phyloP scores from a whole-genome alignment of 2,888 invertebrate species.

The Nysson spinosus region DNA sequence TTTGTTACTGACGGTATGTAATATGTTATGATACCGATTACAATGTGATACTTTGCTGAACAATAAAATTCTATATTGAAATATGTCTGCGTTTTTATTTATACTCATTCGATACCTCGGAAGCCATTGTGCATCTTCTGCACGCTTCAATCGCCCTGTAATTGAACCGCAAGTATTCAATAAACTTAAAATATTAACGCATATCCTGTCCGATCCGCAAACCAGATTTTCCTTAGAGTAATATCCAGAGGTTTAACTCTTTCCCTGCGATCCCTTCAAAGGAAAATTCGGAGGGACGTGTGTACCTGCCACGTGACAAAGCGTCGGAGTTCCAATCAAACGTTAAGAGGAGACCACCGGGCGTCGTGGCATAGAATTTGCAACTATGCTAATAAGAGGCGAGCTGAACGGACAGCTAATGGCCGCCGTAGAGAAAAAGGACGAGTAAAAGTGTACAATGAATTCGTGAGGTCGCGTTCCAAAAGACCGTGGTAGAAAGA shows the following conservation, averaged over 20 bases:
- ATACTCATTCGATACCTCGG: no score
- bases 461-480: slow-evolving; percentile 69
- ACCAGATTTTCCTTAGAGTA: neutral
- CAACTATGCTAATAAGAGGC: slow-evolving; percentile 65
- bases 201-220: neutral
- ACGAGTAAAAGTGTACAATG: slow-evolving; percentile 67
- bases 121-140: no score
- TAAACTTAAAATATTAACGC: no score
- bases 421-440: slow-evolving; percentile 55
- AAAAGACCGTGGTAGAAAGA: slow-evolving; percentile 36
- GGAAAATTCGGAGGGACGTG: slow-evolving; percentile 37
- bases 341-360: slow-evolving; percentile 57
- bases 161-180: no score
- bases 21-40: no score
- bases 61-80: no score
- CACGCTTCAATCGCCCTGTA: no score
- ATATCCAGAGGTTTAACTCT: slow-evolving; percentile 20
- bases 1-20: no score
- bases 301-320: slow-evolving; percentile 50
- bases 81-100: no score
- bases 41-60: no score
- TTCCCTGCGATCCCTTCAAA: neutral
- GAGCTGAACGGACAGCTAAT: slow-evolving; percentile 60
- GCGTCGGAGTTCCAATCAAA: slow-evolving; percentile 57
- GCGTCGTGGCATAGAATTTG: slow-evolving; percentile 62